phyloP scores from a whole-genome alignment of 92 coral and sea anemone species.

The Palythoa grandiflora region DNA sequence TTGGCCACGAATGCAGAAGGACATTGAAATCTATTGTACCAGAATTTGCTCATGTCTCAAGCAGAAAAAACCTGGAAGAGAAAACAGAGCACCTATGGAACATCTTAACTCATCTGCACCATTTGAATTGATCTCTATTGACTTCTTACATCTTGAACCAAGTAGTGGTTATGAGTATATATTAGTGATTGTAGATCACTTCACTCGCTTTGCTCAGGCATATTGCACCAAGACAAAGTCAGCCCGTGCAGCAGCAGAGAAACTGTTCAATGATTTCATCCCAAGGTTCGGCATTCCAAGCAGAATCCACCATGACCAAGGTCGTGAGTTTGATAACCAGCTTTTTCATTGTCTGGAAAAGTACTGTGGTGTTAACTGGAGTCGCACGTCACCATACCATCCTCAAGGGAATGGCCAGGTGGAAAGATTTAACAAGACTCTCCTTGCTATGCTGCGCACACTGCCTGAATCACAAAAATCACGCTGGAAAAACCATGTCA shows the following conservation, averaged over 20 bases:
- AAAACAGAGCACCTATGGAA: constrained; percentile 27
- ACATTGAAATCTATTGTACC: constrained; percentile 43
- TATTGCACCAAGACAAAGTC: neutral
- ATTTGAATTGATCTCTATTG: constrained; percentile 43
- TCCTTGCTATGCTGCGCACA: constrained; percentile 68
- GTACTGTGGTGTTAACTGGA: constrained; percentile 38
- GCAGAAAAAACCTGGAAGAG: neutral
- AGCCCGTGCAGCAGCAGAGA: constrained; percentile 41
- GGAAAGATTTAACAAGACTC: constrained; percentile 67
- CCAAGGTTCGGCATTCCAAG: constrained; percentile 54
- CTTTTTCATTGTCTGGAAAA: constrained; percentile 45
- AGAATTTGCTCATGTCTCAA: constrained; percentile 41
- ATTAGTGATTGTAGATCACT: neutral
- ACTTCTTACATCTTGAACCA: constrained; percentile 20
- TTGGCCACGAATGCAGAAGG: constrained; percentile 60
- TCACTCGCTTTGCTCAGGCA: neutral
- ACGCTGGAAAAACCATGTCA: constrained; percentile 63
- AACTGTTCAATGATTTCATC: constrained; percentile 11
- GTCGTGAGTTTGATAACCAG: constrained; percentile 54
- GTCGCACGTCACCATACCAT: constrained; percentile 70
- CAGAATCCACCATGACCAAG: constrained; percentile 57
- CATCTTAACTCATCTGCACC: constrained; percentile 35
- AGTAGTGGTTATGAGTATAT: neutral
- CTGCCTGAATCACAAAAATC: constrained; percentile 66
- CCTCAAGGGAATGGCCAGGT: constrained; percentile 74